A percentile compares a stretch with the other conserved stretches of the same genome.
phyloP scores from a whole-genome alignment of 2,113 vertebrate genomes.

The Gymnobelideus leadbeateri region DNA sequence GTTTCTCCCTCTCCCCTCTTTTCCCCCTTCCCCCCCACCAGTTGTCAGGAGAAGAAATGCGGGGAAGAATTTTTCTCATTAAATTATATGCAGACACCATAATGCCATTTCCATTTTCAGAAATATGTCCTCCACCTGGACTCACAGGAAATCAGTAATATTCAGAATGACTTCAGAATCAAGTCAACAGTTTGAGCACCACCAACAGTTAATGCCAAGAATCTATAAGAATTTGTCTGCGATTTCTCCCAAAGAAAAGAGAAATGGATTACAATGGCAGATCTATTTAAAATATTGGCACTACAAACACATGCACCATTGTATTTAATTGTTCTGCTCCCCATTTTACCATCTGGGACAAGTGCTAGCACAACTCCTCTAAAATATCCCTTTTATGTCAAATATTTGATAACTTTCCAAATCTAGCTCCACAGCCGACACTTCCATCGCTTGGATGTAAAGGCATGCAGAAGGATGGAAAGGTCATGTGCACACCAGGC shows the following conservation, averaged over 20 bases:
- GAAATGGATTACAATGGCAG: slow-evolving; percentile 75
- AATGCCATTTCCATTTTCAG: slow-evolving; percentile 55
- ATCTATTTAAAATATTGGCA: slow-evolving; percentile 82
- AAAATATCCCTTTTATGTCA: slow-evolving; percentile 76
- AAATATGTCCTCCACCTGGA: slow-evolving; percentile 63
- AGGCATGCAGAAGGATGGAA: slow-evolving; percentile 14
- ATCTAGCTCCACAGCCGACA: slow-evolving; percentile 57
- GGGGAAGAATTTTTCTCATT: slow-evolving; percentile 41
- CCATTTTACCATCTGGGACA: slow-evolving; percentile 71
- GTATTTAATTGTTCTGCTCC: slow-evolving; percentile 77
- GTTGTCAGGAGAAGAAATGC: slow-evolving; percentile 7
- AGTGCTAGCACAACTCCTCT: slow-evolving; percentile 78
- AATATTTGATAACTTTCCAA: slow-evolving; percentile 77
- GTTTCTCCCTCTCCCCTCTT: neutral
- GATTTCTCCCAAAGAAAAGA: slow-evolving; percentile 77
- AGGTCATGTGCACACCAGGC: neutral
- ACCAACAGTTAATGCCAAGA: slow-evolving; percentile 74
- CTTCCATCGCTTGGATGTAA: slow-evolving; percentile 38
- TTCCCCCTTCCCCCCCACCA: neutral
- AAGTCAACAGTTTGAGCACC: slow-evolving; percentile 69
- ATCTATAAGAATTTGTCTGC: slow-evolving; percentile 66
- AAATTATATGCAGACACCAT: slow-evolving; percentile 22
- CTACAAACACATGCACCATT: slow-evolving; percentile 79
- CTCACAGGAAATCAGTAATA: slow-evolving; percentile 67
- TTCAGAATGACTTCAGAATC: slow-evolving; percentile 61